Base-by-base conservation (phyloP, 1,140 invertebrate species). In the Danaus plexippus region DNA sequence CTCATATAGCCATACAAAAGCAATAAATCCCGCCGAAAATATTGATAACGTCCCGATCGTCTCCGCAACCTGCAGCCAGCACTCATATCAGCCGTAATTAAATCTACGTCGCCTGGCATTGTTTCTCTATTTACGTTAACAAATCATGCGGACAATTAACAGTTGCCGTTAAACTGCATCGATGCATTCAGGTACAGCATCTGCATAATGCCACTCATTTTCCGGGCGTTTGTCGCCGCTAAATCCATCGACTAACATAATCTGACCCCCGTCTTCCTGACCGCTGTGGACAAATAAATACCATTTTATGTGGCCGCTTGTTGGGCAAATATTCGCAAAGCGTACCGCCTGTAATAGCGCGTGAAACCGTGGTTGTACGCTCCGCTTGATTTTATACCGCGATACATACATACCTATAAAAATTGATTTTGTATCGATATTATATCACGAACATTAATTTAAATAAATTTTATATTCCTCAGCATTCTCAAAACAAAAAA, bases 171-270 rank as follows among this genome's bases (percentile, higher is more conserved):
- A 64, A 67, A 61, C 57, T 57, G 57, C 48, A 48, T 63, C 65
- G 63, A 57, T 60, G 72, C 68, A 60, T 59, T 56, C 66, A 66
- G 62, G 68, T 66, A 63, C 64, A 63, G 54, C 49, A 77, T 80
- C 72, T 78, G 70, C 77, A 82, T 80, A 82, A 82, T 82, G 61
- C 62, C 60, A 75, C 71, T 77, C 75, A 80, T 78, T 81, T 75
- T 65, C 53, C 63, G 66, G 56, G 59, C 74, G 75, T 75, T 77
- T 82, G 77, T 82, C 69, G 71, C 59, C 63, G 67, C 65, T 71
- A 76, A 80, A 80, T 43, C 11, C 22, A 56, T 43, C 51, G 48
- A 7, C 63, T 59, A 64, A 5, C 42, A 9, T 43, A 11, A 47
- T 50, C 11, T 56, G 62, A 51, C 43, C 67, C 18, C 32, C 41